Evolutionary conservation across 2,888 invertebrate species (phyloP), one percentile per base, ranked within the genome.

Genomic region (Lamellibrachia columna): DNA sequence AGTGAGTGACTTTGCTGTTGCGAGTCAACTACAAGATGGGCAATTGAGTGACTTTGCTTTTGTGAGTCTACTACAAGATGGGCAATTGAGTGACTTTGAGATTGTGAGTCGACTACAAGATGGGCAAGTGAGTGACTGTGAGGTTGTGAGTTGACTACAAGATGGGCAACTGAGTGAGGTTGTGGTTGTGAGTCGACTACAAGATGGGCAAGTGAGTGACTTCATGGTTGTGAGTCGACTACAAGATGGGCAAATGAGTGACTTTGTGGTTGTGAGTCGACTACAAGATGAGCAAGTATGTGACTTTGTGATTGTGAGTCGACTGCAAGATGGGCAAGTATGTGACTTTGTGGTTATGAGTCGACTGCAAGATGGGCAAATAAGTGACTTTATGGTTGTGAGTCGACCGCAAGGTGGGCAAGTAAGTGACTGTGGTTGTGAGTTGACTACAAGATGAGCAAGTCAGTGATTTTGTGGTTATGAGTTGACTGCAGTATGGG

Each of bases 11-110:
- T 15, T 6, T 1, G 40, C 40, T 40, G 0, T 40, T 40, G 40
- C 0, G 40, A 40, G 22, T 22, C 15, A 22, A 75, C 22, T 11
- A 75, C 75, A 75, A 75, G 95, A 97, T 99, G 98, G 99, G 99
- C 97, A 98, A 98, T 98, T 98, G 96, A 97, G 98, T 75, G 75
- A 22, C 22, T 15, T 22, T 1, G 40, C 40, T 40, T 0, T 40
- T 40, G 40, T 1, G 40, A 40, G 22, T 15, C 22, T 4, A 75
- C 75, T 22, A 75, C 11, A 75, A 75, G 22, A 75, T 75, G 75
- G 75, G 75, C 75, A 75, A 75, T 15, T 75, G 8, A 58, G 55
- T 9, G 55, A 55, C 9, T 55, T 7, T 9, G 55, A 9, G 55
- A 55, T 7, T 55, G 9, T 55, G 55, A 55, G 9, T 3, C 55